phyloP scores from a whole-genome alignment of 2,888 invertebrate species.

The Therioaphis trifolii region DNA sequence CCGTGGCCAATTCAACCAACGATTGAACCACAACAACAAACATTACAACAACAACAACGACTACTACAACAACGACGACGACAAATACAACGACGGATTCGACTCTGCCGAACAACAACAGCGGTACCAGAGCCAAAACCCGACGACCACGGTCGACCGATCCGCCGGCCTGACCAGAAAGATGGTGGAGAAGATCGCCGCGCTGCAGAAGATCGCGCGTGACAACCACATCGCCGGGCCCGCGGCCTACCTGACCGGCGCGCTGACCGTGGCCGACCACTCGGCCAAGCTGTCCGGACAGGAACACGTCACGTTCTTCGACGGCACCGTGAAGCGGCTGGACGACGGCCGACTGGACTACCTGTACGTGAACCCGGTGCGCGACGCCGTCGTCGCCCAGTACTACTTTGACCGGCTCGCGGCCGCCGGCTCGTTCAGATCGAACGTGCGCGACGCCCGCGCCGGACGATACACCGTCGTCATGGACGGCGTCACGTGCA shows the following conservation, averaged over 20 bases:
- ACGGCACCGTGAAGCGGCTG: slow-evolving; percentile 6
- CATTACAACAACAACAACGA: background rate
- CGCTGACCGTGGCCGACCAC: background rate
- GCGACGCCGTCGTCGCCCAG: background rate
- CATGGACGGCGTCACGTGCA: slow-evolving; percentile 9
- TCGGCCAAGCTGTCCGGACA: background rate
- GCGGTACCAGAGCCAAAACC: background rate
- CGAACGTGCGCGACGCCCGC: background rate
- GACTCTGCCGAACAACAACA: too few relatives aligned
- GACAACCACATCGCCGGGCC: too few relatives aligned
- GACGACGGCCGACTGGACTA: slow-evolving; percentile 7
- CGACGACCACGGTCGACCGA: too few relatives aligned
- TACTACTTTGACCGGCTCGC: slow-evolving; percentile 12
- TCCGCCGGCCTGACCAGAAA: background rate
- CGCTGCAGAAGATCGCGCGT: slow-evolving; percentile 7
- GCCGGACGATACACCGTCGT: background rate
- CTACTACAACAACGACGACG: background rate
- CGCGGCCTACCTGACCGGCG: too few relatives aligned
- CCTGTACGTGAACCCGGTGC: background rate
- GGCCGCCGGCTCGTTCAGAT: slow-evolving; percentile 16
- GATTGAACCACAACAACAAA: too few relatives aligned
- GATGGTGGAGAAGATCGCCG: slow-evolving; percentile 8
- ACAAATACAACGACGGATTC: too few relatives aligned
- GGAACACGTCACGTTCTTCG: slow-evolving; percentile 25
- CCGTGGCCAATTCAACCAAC: background rate